phyloP scores from a whole-genome alignment of 2,797 vertebrate species.

The Falco concolor region DNA sequence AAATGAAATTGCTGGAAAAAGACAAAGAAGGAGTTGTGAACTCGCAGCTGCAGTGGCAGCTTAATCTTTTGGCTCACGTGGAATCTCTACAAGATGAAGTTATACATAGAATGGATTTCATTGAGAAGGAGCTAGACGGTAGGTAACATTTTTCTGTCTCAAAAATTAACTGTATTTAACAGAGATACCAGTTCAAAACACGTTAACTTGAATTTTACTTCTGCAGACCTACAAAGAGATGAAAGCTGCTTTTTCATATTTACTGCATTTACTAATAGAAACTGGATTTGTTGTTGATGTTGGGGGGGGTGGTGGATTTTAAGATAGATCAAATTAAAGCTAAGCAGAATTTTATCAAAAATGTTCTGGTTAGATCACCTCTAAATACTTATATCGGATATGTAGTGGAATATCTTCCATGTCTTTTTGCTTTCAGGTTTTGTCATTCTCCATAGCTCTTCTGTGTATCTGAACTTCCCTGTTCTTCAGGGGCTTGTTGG shows the following conservation, averaged over 20 bases:
- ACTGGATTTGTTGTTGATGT: not conserved
- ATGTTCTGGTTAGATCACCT: not conserved
- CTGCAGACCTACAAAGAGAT: not conserved
- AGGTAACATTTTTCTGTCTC: slow-evolving; percentile 24
- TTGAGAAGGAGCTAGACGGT: slow-evolving; percentile 94
- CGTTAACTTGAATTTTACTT: not conserved
- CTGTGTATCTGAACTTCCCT: not conserved
- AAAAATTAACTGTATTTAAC: not conserved
- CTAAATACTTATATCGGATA: not conserved
- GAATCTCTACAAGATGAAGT: slow-evolving; percentile 93
- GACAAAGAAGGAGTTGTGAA: slow-evolving; percentile 68
- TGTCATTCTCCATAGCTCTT: not conserved
- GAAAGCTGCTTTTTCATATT: not conserved
- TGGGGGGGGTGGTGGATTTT: not conserved
- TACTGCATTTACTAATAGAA: not conserved
- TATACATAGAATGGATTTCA: slow-evolving; percentile 94
- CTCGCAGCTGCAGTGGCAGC: slow-evolving; percentile 88
- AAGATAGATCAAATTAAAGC: not conserved
- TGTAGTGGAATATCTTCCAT: not conserved
- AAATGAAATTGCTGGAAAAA: slow-evolving; percentile 73
- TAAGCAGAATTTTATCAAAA: not conserved
- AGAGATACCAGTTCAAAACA: not conserved
- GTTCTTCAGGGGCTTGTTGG: not conserved
- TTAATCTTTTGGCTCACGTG: slow-evolving; percentile 90
- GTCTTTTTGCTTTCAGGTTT: not conserved